Conservation (phyloP, 2,888 invertebrate species). For the Nudaria mundana region DNA sequence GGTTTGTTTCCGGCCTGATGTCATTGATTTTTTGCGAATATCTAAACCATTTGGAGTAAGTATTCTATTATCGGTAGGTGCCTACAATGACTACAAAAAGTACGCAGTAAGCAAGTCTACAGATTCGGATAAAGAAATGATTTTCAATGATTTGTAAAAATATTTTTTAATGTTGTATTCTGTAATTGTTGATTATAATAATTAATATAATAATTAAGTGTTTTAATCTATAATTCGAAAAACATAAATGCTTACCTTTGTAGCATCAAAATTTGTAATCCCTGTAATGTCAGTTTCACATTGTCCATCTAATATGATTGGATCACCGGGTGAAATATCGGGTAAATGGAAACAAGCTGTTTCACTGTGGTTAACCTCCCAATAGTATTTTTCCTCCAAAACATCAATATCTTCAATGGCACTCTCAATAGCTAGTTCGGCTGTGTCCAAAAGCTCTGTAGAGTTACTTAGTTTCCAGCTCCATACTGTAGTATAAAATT, state of each 20-base stretch:
- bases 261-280: slow-evolving; percentile 46
- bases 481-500: no score
- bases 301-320: slow-evolving; percentile 53
- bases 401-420: slow-evolving; percentile 41
- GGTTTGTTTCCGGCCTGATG: no score
- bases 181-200: background rate
- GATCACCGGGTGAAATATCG: slow-evolving; percentile 44
- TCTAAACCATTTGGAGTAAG: background rate
- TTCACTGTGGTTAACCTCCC: slow-evolving; percentile 50
- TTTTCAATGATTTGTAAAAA: no score
- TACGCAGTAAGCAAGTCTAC: no score
- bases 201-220: no score
- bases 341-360: slow-evolving; percentile 61
- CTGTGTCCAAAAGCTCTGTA: slow-evolving; percentile 32
- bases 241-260: slow-evolving; percentile 39
- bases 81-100: no score
- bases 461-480: slow-evolving; percentile 68
- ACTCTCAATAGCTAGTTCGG: slow-evolving; percentile 39
- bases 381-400: slow-evolving; percentile 50
- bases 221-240: background rate
- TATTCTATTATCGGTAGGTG: no score
- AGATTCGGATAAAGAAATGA: no score
- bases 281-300: slow-evolving; percentile 53
- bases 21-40: no score
- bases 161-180: background rate